These are phyloP conservation scores for Protomyctophum bolini DNA, from an alignment of 2,113 vertebrate species.

Conservation along the genomic window DNA sequence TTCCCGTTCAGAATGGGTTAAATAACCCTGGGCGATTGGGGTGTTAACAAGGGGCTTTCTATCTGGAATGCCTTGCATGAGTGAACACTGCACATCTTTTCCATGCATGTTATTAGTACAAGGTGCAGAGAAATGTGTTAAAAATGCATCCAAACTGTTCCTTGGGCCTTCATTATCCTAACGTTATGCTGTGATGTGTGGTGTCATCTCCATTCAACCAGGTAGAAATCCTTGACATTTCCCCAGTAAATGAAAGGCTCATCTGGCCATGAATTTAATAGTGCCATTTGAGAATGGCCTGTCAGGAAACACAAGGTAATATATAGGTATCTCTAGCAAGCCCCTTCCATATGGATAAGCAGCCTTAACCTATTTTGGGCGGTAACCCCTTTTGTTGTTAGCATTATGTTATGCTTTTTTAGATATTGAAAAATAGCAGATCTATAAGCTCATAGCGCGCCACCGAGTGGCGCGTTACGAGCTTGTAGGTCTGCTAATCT, in stretches of 20 bases:
- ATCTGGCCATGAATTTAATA: conserved; percentile 49
- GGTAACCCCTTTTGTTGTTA: too few species aligned
- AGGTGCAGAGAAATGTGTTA: conserved; percentile 1
- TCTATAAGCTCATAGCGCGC: too few species aligned
- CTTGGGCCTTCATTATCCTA: conserved; percentile 6
- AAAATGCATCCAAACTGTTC: conserved; percentile 25
- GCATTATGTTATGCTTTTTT: too few species aligned
- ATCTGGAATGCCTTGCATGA: conserved; percentile 31
- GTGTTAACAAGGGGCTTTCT: conserved; percentile 41
- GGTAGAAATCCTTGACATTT: conserved; percentile 42
- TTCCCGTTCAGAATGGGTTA: too few species aligned
- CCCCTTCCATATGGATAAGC: conserved; percentile 62
- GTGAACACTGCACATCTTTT: conserved; percentile 15
- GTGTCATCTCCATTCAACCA: conserved; percentile 52
- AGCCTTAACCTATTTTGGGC: too few species aligned
- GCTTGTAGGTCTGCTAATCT: too few species aligned
- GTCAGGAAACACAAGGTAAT: conserved; percentile 47
- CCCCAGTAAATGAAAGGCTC: conserved; percentile 53
- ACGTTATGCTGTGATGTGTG: conserved; percentile 27
- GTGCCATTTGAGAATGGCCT: conserved; percentile 53
- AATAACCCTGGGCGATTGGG: too few species aligned
- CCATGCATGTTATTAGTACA: conserved; percentile 24
- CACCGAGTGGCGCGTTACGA: too few species aligned
- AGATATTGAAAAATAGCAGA: too few species aligned
- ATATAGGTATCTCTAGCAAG: conserved; percentile 43